Base-by-base conservation (phyloP, 1,140 invertebrate genomes). In the Batillaria attramentaria region DNA sequence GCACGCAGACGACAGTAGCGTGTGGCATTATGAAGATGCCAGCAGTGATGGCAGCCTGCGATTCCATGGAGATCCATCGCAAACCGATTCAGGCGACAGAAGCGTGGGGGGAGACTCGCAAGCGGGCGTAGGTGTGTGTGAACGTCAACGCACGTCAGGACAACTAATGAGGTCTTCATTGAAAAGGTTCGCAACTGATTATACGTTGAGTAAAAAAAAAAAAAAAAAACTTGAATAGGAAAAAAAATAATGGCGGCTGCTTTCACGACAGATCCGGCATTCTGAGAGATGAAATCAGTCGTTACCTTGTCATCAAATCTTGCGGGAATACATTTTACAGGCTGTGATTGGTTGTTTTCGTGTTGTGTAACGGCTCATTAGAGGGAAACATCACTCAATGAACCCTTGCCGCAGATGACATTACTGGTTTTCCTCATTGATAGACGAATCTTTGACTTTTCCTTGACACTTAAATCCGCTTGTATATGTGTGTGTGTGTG, bases 401-500 rank as follows among this genome's bases (percentile, higher is more conserved):
- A 31, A 62, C 10, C 2, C 24, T 62, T 24, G 33, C 3, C 57
- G n/a, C 8, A 62, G 8, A 62, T 8, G 16, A 62, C 57, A 28
- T 62, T n/a, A 62, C n/a, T 8, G 57, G 6, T 28, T 24, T 20
- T 10, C 8, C 57, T 28, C 24, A 31, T 18, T 18, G n/a, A n/a
- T 8, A 62, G 57, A 62, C 24, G n/a, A 31, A 62, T 28, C n/a
- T n/a, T n/a, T n/a, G 13, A 10, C 16, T n/a, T 62, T 62, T 62
- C 57, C 33, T 10, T 8, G 1, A 62, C n/a, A 60, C 57, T 10
- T 31, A 24, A n/a, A n/a, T 65, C 31, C 37, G 62, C 37, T 28
- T 65, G 62, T 65, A 35, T 65, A 35, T 65, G 62, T 65, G 62
- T 65, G 62, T 65, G 62, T 65, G 62, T 65, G 62, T 65, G 62